Conservation (phyloP, 2,888 invertebrate genomes). For the Megalurothrips usitatus region DNA sequence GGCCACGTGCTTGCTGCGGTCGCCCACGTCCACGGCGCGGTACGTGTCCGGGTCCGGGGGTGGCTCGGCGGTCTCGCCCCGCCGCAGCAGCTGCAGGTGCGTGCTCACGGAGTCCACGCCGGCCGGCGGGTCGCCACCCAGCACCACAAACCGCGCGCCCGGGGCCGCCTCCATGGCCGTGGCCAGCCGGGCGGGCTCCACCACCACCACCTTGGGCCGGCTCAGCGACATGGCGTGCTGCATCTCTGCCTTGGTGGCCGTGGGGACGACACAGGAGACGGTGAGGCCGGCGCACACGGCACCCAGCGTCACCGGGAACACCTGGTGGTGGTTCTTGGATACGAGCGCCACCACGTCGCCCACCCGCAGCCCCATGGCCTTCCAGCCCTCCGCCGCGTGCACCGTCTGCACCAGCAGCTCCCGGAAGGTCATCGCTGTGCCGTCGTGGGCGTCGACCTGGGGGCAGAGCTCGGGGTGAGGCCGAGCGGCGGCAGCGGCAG, state of each 20-base stretch:
- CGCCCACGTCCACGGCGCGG: not conserved
- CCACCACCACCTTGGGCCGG: not conserved
- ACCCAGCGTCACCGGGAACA: not conserved
- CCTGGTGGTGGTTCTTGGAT: not conserved
- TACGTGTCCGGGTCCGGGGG: slow-evolving; percentile 8
- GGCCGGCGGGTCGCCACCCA: not conserved
- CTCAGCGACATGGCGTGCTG: not conserved
- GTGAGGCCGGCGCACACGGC: not conserved
- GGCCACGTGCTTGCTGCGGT: not conserved
- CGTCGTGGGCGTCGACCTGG: not conserved
- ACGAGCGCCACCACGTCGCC: not conserved
- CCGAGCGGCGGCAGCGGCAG: no score
- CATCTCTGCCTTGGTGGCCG: not conserved
- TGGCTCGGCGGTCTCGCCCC: not conserved
- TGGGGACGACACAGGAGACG: not conserved
- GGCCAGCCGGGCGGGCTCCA: not conserved
- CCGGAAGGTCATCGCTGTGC: not conserved
- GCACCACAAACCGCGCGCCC: not conserved
- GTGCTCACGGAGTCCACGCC: not conserved
- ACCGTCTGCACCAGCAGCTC: slow-evolving; percentile 9
- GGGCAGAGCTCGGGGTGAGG: not conserved
- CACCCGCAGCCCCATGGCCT: not conserved
- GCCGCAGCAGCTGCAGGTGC: not conserved
- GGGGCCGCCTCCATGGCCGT: not conserved
- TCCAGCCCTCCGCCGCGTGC: not conserved